Percentiles rank a stretch among this genome's conserved stretches.
Evolutionary conservation across 2,888 invertebrate genomes (phyloP).

Genomic region (Nesidiocoris tenuis): DNA sequence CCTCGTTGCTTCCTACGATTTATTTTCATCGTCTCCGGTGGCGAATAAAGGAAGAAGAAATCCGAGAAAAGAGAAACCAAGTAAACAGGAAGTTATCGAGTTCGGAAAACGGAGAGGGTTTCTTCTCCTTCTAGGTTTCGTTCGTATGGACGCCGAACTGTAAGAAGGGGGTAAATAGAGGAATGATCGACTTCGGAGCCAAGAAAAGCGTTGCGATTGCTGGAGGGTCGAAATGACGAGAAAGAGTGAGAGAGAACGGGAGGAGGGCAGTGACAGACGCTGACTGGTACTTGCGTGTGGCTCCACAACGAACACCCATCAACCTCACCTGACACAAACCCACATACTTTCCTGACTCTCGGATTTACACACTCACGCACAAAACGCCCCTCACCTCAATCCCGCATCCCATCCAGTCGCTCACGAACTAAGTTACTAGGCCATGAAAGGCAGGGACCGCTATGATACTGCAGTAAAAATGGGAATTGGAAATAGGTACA

Average conservation of each 20-base stretch:
- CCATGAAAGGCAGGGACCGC: neutral
- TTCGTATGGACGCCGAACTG: no score
- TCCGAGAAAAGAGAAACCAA: neutral
- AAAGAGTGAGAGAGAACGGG: conserved; percentile 1
- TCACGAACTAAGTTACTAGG: conserved; percentile 20
- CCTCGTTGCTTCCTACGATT: no score
- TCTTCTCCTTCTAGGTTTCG: conserved; percentile 13
- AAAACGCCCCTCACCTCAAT: neutral
- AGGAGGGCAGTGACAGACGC: conserved; percentile 25
- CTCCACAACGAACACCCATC: neutral
- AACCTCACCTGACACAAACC: no score
- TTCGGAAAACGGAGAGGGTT: conserved; percentile 11
- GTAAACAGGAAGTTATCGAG: conserved; percentile 27
- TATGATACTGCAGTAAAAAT: no score
- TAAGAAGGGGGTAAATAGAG: neutral
- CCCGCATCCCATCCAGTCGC: neutral
- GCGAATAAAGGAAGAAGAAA: no score
- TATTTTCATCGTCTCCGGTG: no score
- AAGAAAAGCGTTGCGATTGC: neutral
- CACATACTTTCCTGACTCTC: neutral
- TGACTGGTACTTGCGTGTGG: conserved; percentile 34
- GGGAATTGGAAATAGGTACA: no score
- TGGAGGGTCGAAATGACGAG: conserved; percentile 25
- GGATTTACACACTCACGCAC: conserved; percentile 20
- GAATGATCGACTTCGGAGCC: conserved; percentile 23